phyloP scores from a whole-genome alignment of 2,113 vertebrate genomes.

The Patagioenas fasciata region DNA sequence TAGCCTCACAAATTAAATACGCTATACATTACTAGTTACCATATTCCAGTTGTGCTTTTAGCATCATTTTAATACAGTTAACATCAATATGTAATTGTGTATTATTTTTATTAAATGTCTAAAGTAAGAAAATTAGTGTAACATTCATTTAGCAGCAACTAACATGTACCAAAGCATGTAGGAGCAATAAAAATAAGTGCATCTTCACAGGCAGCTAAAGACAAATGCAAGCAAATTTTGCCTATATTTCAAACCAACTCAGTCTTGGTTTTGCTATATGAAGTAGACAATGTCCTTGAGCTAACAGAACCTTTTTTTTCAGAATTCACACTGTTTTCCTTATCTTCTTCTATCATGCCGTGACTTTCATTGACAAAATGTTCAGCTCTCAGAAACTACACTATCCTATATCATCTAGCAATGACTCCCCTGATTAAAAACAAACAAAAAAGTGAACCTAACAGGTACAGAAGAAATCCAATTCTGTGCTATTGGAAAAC shows the following conservation, averaged over 20 bases:
- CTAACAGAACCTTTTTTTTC: not conserved
- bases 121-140: not conserved
- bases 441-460: not conserved
- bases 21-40: not conserved
- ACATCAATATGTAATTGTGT: not conserved
- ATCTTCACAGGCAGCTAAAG: not conserved
- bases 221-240: not conserved
- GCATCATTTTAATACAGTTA: not conserved
- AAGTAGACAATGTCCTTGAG: not conserved
- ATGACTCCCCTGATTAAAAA: not conserved
- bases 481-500: not conserved
- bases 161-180: not conserved
- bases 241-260: not conserved
- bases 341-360: not conserved
- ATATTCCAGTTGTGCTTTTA: not conserved
- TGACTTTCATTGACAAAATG: not conserved
- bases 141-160: not conserved
- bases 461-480: too few relatives aligned
- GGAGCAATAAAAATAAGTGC: not conserved
- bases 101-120: not conserved
- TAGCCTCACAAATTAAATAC: not conserved
- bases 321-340: not conserved
- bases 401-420: not conserved
- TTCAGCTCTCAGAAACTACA: not conserved
- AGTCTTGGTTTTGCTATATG: not conserved